These are phyloP conservation scores for Matsumurasca onukii DNA, from an alignment of 1,140 invertebrate species.

Conservation along the genomic window DNA sequence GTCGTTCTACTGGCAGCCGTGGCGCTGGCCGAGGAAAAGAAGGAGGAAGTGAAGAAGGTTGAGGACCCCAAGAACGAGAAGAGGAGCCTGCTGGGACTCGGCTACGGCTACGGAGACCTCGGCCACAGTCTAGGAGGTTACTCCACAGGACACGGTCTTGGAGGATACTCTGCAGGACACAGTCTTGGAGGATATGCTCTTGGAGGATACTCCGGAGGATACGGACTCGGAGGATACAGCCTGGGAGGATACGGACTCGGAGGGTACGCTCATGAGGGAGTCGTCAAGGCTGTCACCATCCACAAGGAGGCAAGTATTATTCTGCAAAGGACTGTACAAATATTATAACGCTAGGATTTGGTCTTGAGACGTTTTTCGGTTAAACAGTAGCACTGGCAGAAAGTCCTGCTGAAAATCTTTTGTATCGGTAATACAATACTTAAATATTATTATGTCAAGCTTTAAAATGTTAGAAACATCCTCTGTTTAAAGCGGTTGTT, in stretches of 20 bases:
- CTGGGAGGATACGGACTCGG: conserved; percentile 47
- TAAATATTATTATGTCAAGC: too few relatives aligned
- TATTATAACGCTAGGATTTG: too few relatives aligned
- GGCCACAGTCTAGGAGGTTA: not conserved
- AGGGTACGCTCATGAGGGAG: conserved; percentile 41
- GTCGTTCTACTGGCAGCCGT: conserved; percentile 9
- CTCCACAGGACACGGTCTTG: conserved; percentile 28
- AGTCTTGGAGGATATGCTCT: too few relatives aligned
- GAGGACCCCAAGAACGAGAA: conserved; percentile 21
- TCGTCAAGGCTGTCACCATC: conserved; percentile 64
- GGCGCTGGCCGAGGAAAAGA: conserved; percentile 11
- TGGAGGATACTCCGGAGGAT: conserved; percentile 8
- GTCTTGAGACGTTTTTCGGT: too few relatives aligned
- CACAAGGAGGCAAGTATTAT: too few relatives aligned
- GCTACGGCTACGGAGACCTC: not conserved
- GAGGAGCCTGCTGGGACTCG: conserved; percentile 29
- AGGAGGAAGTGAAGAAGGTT: conserved; percentile 7
- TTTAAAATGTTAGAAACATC: too few relatives aligned
- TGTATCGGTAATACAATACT: too few relatives aligned
- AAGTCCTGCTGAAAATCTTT: too few relatives aligned
- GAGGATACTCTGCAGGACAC: conserved; percentile 22
- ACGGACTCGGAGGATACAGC: conserved; percentile 29
- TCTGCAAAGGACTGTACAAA: too few relatives aligned
- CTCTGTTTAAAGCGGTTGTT: too few relatives aligned
- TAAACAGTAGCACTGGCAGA: too few relatives aligned